Evolutionary conservation across 1,140 invertebrate species (phyloP), one percentile per base, ranked within the genome.

Genomic region (Diploscapter pachys): DNA sequence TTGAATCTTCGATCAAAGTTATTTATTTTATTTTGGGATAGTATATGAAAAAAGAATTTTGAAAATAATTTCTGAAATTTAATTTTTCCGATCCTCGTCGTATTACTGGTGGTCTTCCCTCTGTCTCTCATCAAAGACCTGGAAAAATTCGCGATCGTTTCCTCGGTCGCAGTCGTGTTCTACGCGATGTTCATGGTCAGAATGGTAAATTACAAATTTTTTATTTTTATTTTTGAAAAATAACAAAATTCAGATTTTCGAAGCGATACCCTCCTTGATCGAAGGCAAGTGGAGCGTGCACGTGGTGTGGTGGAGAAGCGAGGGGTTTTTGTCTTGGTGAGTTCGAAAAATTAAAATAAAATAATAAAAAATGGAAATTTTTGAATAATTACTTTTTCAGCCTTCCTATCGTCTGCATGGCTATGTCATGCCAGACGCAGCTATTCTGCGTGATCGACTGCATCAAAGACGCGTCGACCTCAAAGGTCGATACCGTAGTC

Each of bases 401-500:
- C 86, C 88, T 97, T 77, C 95, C 95, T 2, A 96, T 97, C 78
- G 94, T 96, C 87, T 92, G 93, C 48, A 94, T 96, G 92, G 93
- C 94, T 2, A 88, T 96, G 62, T 95, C 93, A 75, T 96, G 94
- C 88, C 94, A 97, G 89, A 95, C 93, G 90, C 95, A 98, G 88
- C 86, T 98, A 52, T 98, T 98, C 88, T 92, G 95, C 86, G 92
- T 98, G 73, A 97, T 95, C 85, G 93, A 96, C 80, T 91, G 91
- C 5, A 88, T 96, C 52, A 92, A 93, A 3, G 93, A 93, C 82
- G 90, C 92, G 54, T 92, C 92, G 8, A 85, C 96, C 57, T 92
- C 93, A 76, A 92, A 92, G 84, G 93, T 97, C 90, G 94, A 95
- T 84, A 85, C 89, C 77, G 91, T 96, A 70, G 91, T 95, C 3